Percentiles rank a stretch among this genome's conserved stretches.
Evolutionary conservation across 2,888 invertebrate species (phyloP).

Genomic region (Drepana falcataria): DNA sequence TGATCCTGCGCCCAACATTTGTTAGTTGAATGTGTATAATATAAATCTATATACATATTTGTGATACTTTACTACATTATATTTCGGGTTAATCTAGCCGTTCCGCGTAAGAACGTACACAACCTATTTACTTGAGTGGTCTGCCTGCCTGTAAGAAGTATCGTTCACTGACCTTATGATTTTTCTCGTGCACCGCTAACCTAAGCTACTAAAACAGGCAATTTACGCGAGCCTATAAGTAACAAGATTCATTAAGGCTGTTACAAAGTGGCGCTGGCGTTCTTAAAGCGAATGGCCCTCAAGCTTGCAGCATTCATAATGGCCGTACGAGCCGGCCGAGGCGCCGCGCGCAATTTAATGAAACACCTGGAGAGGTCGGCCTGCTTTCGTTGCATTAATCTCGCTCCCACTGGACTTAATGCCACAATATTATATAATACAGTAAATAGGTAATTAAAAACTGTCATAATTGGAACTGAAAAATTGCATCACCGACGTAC

Average conservation of each 20-base stretch:
- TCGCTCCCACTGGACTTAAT: conserved; percentile 38
- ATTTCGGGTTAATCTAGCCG: too few species aligned
- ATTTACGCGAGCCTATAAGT: conserved; percentile 76
- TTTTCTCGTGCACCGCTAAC: conserved; percentile 34
- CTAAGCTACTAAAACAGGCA: conserved; percentile 68
- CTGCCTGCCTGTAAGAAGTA: conserved; percentile 23
- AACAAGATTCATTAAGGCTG: conserved; percentile 77
- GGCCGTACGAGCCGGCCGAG: conserved; percentile 67
- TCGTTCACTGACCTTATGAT: conserved; percentile 54
- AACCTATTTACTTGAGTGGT: too few species aligned
- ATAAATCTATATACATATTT: too few species aligned
- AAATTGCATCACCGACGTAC: too few species aligned
- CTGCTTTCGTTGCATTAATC: conserved; percentile 74
- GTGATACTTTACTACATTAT: too few species aligned
- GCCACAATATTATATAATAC: background rate
- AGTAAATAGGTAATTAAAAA: background rate
- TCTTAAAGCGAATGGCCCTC: conserved; percentile 78
- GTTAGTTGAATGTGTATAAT: too few species aligned
- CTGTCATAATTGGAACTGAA: too few species aligned
- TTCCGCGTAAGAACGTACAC: too few species aligned
- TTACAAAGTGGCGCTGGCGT: conserved; percentile 76
- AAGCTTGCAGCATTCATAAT: conserved; percentile 75
- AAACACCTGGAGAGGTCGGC: conserved; percentile 76
- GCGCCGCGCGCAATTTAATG: conserved; percentile 73
- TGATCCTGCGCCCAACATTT: too few species aligned